These are phyloP conservation scores for Epizoanthus scotinus DNA, from an alignment of 92 coral and sea anemone genomes.

Conservation along the genomic window DNA sequence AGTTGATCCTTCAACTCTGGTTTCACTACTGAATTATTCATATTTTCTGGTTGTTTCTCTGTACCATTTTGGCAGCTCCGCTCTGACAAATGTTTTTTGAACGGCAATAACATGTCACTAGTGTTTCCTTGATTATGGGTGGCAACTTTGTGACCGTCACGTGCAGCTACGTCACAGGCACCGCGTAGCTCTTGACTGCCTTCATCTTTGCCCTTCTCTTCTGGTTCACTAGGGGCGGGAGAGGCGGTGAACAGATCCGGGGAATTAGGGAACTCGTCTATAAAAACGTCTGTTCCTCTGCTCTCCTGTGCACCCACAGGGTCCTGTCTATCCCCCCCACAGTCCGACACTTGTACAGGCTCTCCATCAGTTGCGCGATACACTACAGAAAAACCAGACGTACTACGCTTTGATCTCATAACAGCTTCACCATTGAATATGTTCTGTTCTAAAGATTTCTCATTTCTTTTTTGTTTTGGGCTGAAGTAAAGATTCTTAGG, in stretches of 20 bases:
- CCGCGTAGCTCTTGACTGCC: neutral
- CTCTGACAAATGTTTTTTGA: neutral
- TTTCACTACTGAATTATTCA: neutral
- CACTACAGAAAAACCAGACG: constrained; percentile 20
- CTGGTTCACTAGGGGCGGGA: constrained; percentile 5
- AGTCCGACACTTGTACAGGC: neutral
- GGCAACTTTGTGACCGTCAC: neutral
- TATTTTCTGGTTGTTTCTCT: neutral
- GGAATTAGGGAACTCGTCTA: constrained; percentile 33
- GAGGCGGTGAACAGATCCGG: constrained; percentile 29
- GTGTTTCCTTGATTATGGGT: too few species aligned
- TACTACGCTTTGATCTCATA: neutral
- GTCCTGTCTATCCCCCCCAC: neutral
- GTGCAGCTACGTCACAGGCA: neutral
- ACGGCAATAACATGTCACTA: neutral
- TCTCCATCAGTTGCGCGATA: neutral
- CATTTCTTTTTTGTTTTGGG: neutral
- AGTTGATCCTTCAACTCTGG: constrained; percentile 3
- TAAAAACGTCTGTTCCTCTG: neutral
- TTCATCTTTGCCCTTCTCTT: constrained; percentile 9
- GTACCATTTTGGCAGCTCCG: neutral
- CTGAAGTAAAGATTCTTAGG: neutral
- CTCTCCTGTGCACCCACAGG: neutral
- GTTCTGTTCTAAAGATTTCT: neutral
- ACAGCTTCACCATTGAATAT: neutral